These are phyloP conservation scores for Phaetusa simplex DNA, from an alignment of 2,113 vertebrate genomes.

Conservation along the genomic window DNA sequence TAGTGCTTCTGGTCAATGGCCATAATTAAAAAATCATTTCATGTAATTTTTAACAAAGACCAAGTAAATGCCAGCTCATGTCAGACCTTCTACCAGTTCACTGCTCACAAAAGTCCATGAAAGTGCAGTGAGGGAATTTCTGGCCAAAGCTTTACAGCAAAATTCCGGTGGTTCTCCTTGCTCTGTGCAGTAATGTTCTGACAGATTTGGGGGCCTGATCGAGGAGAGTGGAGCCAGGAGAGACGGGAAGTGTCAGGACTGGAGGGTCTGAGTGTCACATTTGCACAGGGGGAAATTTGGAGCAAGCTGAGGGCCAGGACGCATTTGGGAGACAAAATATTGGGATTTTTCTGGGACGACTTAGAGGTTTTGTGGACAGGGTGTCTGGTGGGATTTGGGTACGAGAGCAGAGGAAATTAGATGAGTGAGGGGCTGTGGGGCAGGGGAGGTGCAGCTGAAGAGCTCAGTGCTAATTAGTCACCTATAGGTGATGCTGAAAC, in stretches of 20 bases:
- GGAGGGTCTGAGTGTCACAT: background rate
- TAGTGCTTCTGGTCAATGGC: background rate
- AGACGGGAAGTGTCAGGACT: background rate
- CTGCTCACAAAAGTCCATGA: background rate
- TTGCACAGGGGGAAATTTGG: background rate
- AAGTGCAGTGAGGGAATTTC: background rate
- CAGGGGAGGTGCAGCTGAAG: background rate
- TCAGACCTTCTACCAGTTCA: background rate
- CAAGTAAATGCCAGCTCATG: fast-evolving
- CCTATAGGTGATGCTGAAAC: background rate
- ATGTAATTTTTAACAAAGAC: background rate
- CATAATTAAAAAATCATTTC: background rate
- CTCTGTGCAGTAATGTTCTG: background rate
- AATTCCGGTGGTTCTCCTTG: background rate
- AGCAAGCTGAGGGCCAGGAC: background rate
- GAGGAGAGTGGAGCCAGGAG: background rate
- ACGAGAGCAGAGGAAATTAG: background rate
- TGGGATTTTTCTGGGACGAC: background rate
- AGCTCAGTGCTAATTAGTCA: background rate
- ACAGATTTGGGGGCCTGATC: background rate
- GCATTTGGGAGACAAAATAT: background rate
- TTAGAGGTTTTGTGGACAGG: background rate
- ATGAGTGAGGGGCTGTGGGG: background rate
- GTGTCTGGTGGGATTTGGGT: background rate
- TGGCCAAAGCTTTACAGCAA: background rate